Evolutionary conservation across 2,888 invertebrate species (phyloP).

Genomic region (Limenitis arthemis): DNA sequence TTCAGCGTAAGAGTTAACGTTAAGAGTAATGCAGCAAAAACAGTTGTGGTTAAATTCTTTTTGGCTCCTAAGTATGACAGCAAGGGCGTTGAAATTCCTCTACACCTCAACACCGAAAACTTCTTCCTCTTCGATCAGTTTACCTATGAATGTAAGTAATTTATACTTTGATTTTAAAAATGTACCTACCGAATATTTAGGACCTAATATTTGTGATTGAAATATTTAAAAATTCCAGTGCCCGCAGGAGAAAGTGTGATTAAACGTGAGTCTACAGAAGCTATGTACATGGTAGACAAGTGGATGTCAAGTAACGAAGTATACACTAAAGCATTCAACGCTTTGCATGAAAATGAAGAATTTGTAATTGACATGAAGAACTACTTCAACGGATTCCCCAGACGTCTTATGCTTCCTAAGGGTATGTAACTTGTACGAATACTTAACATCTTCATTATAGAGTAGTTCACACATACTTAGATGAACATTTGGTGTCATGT

Average conservation of each 20-base stretch:
- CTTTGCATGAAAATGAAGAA: slow-evolving; percentile 55
- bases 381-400: slow-evolving; percentile 72
- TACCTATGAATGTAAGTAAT: slow-evolving; percentile 61
- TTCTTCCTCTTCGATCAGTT: slow-evolving; percentile 74
- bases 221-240: slow-evolving; percentile 32
- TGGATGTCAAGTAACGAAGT: slow-evolving; percentile 53
- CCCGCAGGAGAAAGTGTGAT: slow-evolving; percentile 63
- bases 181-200: too few relatives aligned
- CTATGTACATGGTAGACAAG: slow-evolving; percentile 68
- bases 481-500: background rate
- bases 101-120: slow-evolving; percentile 68
- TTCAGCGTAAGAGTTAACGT: slow-evolving; percentile 76
- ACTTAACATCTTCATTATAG: too few relatives aligned
- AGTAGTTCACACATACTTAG: too few relatives aligned
- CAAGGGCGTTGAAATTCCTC: slow-evolving; percentile 62
- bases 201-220: background rate
- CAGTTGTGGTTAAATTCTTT: slow-evolving; percentile 74
- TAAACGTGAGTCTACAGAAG: slow-evolving; percentile 70
- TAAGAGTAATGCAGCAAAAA: slow-evolving; percentile 66
- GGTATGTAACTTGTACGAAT: too few relatives aligned
- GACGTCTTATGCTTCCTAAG: slow-evolving; percentile 76
- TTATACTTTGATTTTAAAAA: too few relatives aligned
- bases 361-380: slow-evolving; percentile 60
- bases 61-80: slow-evolving; percentile 80
- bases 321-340: slow-evolving; percentile 60